Evolutionary conservation across 2,797 vertebrate species (phyloP), one percentile per base, ranked within the genome.

Genomic region (Tokudaia tokunoshimensis): DNA sequence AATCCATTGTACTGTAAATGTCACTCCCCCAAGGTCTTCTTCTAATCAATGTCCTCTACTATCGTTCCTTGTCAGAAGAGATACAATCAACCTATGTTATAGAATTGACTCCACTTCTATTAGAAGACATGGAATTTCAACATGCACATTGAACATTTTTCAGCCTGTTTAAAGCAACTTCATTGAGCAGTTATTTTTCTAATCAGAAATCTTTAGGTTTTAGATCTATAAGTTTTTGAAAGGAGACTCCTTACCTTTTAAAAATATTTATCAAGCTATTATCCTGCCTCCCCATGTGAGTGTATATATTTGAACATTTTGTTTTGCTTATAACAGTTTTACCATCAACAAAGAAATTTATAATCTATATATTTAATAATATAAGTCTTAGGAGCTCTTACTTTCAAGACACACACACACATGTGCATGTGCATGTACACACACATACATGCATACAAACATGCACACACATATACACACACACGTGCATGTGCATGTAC

Each of bases 1-100:
- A 93, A 52, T 26, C 61, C 84, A 96, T 97, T 97, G 85, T 94
- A 95, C 80, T 96, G 90, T 96, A 97, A 97, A 98, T 97, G 94
- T 97, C 96, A 96, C 75, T 97, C 94, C 95, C 65, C 90, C 55
- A 96, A 98, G 94, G 83, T 63, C 61, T 98, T 92, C 61, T 97
- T 97, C 90, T 79, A 96, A 97, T 98, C 98, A 97, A 94, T 98
- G 96, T 34, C 72, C 83, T 97, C 87, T 91, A 70, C 89, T 97
- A 55, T 95, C 84, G 93, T 88, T 70, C 63, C 11, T 70, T 96
- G 92, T 93, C 94, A 97, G 96, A 96, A 96, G 97, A 97, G 96
- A 96, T 96, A 92, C 76, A 97, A 92, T 83, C 82, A 96, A 75
- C 63, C 80, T 91, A 84, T 75, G 74, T 75, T 17, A 92, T 34